Conservation (phyloP, 1,140 invertebrate species). For the Ctenoplectra terminalis region DNA sequence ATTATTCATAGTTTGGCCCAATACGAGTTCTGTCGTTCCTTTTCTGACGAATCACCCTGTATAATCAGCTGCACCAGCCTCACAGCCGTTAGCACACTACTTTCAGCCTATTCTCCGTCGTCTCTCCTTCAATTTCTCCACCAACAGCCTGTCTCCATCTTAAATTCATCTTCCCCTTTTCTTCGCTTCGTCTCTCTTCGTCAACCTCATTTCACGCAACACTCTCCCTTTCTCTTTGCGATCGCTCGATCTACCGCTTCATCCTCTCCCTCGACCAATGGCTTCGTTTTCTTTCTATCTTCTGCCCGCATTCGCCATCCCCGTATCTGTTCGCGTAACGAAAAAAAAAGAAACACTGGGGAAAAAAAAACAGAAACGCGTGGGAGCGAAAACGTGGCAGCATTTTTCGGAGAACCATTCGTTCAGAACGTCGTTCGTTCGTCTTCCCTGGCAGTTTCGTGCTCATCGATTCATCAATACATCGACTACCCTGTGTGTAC, state of each 20-base stretch:
- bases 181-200: neutral
- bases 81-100: neutral
- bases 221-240: neutral
- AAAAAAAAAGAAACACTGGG: neutral
- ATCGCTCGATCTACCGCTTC: too few relatives aligned
- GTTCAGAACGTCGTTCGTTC: neutral
- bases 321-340: constrained; percentile 14
- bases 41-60: constrained; percentile 28
- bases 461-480: constrained; percentile 16
- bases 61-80: constrained; percentile 7
- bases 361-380: constrained; percentile 14
- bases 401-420: constrained; percentile 29
- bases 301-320: constrained; percentile 19
- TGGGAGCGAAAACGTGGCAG: constrained; percentile 20
- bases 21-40: neutral
- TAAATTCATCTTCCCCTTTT: constrained; percentile 9
- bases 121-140: constrained; percentile 7
- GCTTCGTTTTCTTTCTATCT: constrained; percentile 13
- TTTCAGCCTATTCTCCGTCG: constrained; percentile 5
- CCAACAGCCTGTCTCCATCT: constrained; percentile 26
- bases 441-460: neutral
- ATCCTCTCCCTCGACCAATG: too few relatives aligned
- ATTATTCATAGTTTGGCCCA: too few relatives aligned
- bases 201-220: neutral
- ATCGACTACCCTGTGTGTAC: neutral